Evolutionary conservation across 2,888 invertebrate species (phyloP).

Genomic region (Romanomermis culicivorax): DNA sequence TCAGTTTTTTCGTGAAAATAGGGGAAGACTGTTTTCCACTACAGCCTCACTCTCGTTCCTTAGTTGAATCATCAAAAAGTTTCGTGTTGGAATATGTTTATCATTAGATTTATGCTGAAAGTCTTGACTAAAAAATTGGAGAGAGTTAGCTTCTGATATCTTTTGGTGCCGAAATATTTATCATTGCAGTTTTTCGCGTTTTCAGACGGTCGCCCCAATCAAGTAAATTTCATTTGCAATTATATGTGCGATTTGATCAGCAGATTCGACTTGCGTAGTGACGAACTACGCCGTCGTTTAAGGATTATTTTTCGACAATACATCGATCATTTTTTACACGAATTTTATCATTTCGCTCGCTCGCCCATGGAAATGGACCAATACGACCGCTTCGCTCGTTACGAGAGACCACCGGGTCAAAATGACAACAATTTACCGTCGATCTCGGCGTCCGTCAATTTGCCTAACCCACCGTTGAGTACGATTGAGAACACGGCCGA

Average conservation of each 20-base stretch:
- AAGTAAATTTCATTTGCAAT: not conserved
- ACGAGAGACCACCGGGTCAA: conserved; percentile 17
- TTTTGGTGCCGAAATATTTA: too few species aligned
- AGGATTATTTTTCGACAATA: not conserved
- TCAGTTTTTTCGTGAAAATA: too few species aligned
- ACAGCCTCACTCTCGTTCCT: too few species aligned
- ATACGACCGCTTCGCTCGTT: conserved; percentile 31
- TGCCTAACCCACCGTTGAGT: too few species aligned
- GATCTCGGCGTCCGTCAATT: not conserved
- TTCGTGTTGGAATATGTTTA: too few species aligned
- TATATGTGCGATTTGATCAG: not conserved
- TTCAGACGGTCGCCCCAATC: not conserved
- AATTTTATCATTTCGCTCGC: conserved; percentile 60
- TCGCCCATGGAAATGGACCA: conserved; percentile 65
- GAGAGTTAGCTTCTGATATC: too few species aligned
- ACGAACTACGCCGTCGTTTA: not conserved
- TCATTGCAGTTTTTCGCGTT: not conserved
- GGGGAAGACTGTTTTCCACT: too few species aligned
- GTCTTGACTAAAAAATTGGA: too few species aligned
- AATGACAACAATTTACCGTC: not conserved
- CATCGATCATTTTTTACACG: conserved; percentile 60
- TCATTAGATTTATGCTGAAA: too few species aligned
- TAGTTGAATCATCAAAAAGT: too few species aligned
- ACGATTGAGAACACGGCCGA: too few species aligned
- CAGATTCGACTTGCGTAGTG: not conserved